phyloP scores from a whole-genome alignment of 2,797 vertebrate genomes.

The Channa striata region DNA sequence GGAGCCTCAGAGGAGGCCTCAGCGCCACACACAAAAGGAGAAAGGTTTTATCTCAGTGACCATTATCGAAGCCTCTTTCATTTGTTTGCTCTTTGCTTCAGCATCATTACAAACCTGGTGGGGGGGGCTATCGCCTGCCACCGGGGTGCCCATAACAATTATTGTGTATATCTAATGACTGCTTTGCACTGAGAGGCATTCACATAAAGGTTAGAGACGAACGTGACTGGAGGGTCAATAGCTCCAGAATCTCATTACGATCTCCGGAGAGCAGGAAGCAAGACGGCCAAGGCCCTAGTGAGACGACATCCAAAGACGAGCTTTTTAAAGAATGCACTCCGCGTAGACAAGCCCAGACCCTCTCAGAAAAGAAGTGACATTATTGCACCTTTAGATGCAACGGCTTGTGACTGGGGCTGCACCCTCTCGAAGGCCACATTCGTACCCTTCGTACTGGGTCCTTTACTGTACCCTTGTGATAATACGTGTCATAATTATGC shows the following conservation, averaged over 20 bases:
- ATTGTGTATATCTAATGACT: constrained; percentile 23
- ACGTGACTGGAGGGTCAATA: not conserved
- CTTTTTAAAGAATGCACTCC: no score
- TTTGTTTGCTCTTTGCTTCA: constrained; percentile 7
- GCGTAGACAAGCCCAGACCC: no score
- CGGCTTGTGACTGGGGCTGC: no score
- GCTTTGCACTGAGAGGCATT: constrained; percentile 1
- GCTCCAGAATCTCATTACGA: constrained; percentile 36
- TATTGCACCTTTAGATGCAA: no score
- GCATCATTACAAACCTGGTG: not conserved
- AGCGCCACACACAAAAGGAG: constrained; percentile 20
- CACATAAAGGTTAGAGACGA: constrained; percentile 18
- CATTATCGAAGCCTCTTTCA: constrained; percentile 25
- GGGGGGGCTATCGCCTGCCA: constrained; percentile 5
- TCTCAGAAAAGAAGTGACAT: no score
- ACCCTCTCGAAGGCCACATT: no score
- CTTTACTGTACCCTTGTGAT: no score
- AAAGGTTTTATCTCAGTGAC: constrained; percentile 35
- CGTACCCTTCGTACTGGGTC: no score
- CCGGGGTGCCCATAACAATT: constrained; percentile 21
- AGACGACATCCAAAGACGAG: no score
- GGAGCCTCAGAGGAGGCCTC: constrained; percentile 6
- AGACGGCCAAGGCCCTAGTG: not conserved
- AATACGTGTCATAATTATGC: no score
- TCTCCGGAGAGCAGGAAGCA: not conserved